Conservation (phyloP, 2,888 invertebrate genomes). For the Sisyra nigra region DNA sequence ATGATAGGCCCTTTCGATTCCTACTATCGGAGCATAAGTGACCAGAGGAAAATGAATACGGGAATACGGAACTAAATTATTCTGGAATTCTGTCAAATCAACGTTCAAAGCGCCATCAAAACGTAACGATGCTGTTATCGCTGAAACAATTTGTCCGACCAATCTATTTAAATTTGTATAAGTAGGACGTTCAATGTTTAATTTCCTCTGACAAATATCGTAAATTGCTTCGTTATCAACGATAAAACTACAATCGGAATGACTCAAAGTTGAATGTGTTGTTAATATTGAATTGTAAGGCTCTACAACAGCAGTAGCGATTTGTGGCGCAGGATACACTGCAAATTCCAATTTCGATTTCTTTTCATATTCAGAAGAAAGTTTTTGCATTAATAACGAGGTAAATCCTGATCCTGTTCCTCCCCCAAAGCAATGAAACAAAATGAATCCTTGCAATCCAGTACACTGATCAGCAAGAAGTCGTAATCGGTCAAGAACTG, state of each 20-base stretch:
- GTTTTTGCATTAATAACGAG: conserved; percentile 1
- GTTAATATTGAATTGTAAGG: conserved; percentile 1
- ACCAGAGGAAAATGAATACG: conserved; percentile 3
- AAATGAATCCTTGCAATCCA: conserved; percentile 41
- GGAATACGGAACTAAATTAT: conserved; percentile 2
- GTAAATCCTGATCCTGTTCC: conserved; percentile 1
- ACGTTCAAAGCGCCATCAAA: conserved; percentile 1
- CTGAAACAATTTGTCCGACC: background rate
- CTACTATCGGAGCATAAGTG: background rate
- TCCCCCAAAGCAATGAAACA: conserved; percentile 3
- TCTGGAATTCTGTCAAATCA: conserved; percentile 2
- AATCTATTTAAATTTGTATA: conserved; percentile 4
- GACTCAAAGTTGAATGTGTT: background rate
- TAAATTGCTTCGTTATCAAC: conserved; percentile 4
- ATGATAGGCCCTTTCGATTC: background rate
- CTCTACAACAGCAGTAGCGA: conserved; percentile 2
- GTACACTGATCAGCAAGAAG: conserved; percentile 78
- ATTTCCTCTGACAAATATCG: conserved; percentile 1
- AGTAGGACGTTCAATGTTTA: background rate
- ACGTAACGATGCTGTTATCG: background rate
- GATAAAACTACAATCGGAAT: conserved; percentile 2
- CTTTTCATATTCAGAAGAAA: background rate
- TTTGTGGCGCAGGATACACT: background rate
- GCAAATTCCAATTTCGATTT: conserved; percentile 4
- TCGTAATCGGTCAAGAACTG: conserved; percentile 37